phyloP scores from a whole-genome alignment of 2,888 invertebrate species.

The Athrips mouffetella region DNA sequence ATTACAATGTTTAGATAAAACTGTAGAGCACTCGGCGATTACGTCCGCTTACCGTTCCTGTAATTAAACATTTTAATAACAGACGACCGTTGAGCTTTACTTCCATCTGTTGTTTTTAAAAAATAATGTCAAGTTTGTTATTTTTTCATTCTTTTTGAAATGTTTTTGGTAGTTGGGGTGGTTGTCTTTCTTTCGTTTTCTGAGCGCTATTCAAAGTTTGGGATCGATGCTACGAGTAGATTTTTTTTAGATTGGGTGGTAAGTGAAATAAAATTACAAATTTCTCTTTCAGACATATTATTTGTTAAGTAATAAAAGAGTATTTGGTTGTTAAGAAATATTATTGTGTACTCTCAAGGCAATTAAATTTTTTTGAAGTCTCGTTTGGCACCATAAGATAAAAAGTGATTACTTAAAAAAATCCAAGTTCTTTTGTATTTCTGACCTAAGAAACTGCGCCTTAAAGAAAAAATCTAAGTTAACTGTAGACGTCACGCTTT shows the following conservation, averaged over 20 bases:
- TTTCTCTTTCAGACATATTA: no score
- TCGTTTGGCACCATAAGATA: no score
- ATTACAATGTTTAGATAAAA: conserved; percentile 69
- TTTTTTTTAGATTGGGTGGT: no score
- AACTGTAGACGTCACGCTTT: conserved; percentile 55
- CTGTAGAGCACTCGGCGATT: conserved; percentile 66
- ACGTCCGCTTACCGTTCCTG: conserved; percentile 71
- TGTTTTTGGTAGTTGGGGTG: neutral
- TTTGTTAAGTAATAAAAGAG: no score
- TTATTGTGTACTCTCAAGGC: no score
- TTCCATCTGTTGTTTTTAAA: conserved; percentile 27
- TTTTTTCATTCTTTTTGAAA: neutral
- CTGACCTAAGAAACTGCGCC: conserved; percentile 28
- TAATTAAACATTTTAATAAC: conserved; percentile 77
- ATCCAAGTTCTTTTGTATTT: neutral
- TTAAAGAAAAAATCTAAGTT: conserved; percentile 46
- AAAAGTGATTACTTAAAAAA: no score
- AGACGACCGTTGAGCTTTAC: conserved; percentile 41
- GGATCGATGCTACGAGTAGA: no score
- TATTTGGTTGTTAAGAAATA: no score
- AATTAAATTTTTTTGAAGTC: no score
- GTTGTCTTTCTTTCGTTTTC: neutral
- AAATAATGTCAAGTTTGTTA: conserved; percentile 8
- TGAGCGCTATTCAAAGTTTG: no score
- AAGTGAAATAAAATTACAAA: no score